Percentiles rank a stretch among this genome's conserved stretches.
Evolutionary conservation across 2,888 invertebrate genomes (phyloP).

Genomic region (Thymelicus acteon): DNA sequence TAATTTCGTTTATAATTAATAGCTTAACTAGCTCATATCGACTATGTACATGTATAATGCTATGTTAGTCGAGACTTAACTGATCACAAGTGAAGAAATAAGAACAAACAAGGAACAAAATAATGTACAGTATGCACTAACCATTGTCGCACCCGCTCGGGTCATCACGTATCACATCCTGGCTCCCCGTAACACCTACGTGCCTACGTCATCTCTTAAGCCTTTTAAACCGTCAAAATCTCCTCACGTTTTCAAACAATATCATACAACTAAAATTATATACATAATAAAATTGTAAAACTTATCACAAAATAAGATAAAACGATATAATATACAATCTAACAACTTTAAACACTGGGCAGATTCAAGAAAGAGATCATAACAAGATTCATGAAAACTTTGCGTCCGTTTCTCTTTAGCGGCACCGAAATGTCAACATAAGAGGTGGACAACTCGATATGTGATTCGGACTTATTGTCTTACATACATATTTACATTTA

Average conservation of each 20-base stretch:
- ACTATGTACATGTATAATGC: conserved; percentile 72
- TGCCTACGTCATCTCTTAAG: conserved; percentile 60
- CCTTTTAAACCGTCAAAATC: conserved; percentile 62
- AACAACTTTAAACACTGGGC: conserved; percentile 80
- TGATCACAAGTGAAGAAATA: conserved; percentile 75
- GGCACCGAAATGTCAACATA: conserved; percentile 58
- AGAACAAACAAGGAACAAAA: conserved; percentile 79
- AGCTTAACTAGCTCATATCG: conserved; percentile 58
- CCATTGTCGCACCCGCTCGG: conserved; percentile 64
- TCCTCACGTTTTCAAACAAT: conserved; percentile 56
- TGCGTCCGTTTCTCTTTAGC: conserved; percentile 57
- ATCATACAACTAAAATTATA: conserved; percentile 66
- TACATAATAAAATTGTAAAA: conserved; percentile 72
- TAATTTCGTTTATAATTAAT: conserved; percentile 62
- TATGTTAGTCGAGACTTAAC: conserved; percentile 80
- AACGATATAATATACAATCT: conserved; percentile 73
- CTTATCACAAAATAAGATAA: conserved; percentile 77
- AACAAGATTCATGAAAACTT: conserved; percentile 78
- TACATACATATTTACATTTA: conserved; percentile 72
- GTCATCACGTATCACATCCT: conserved; percentile 73
- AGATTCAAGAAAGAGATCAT: conserved; percentile 83
- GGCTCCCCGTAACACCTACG: conserved; percentile 49
- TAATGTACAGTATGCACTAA: conserved; percentile 75
- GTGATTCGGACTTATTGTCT: conserved; percentile 79
- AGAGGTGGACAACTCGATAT: conserved; percentile 76